Evolutionary conservation across 2,113 vertebrate species (phyloP), one percentile per base, ranked within the genome.

Genomic region (Microtus richardsoni): DNA sequence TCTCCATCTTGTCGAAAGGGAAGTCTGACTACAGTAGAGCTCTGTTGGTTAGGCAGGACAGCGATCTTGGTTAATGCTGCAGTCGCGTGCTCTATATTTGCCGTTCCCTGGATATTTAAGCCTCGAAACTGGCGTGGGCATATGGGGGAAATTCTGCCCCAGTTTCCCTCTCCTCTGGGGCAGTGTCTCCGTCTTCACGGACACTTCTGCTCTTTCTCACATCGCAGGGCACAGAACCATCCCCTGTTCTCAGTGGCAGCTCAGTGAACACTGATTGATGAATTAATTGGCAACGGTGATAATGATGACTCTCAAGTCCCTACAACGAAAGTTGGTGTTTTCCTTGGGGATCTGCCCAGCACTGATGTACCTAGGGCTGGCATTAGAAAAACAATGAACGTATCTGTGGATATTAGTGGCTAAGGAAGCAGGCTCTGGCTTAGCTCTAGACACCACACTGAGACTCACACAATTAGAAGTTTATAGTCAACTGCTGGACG

Each of bases 381-480:
- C 92, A 95, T 97, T 96, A 96, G 94, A 91, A 96, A 97, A 97
- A 97, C 97, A 97, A 98, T 94, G 97, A 98, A 93, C 68, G 94
- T 97, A 97, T 97, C 95, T 78, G 92, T 87, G 82, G 93, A 95
- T 96, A 96, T 97, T 97, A 97, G 96, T n/a, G 83, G 95, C 83
- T 66, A 70, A 98, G 97, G 97, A 98, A 98, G 91, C 96, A 93
- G 96, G 71, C 96, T 95, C 97, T 58, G 88, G 97, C 64, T 97
- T 95, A 96, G 95, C 79, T 97, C 96, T 97, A 98, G 96, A 98
- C 98, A 92, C 98, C 98, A 98, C 98, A 98, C 97, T 97, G 97
- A 98, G 97, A 97, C 89, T 96, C 98, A 97, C 95, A 97, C 98
- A 98, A 98, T 98, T 96, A 97, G 98, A 98, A 96, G 97, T 98